A percentile compares a stretch with the other conserved stretches of the same genome.
phyloP scores from a whole-genome alignment of 2,888 invertebrate species.

The Xanthorhoe spadicearia region DNA sequence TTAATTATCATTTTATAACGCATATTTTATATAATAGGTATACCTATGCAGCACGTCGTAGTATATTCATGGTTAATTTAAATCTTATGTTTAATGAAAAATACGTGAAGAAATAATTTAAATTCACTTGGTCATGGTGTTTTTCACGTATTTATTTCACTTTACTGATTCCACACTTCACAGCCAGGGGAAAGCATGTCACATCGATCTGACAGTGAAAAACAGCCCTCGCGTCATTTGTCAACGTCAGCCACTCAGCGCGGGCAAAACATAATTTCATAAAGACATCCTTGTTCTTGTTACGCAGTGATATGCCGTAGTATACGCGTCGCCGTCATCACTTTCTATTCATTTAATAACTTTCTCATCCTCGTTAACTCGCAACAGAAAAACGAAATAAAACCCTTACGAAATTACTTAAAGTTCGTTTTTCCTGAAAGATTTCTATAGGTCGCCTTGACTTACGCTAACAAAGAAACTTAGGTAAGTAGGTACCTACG shows the following conservation, averaged over 20 bases:
- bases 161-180: constrained; percentile 73
- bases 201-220: constrained; percentile 82
- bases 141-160: constrained; percentile 66
- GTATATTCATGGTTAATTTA: too few relatives aligned
- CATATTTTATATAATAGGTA: too few relatives aligned
- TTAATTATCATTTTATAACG: too few relatives aligned
- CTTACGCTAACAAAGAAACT: constrained; percentile 19
- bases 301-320: constrained; percentile 60
- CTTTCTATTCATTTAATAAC: constrained; percentile 59
- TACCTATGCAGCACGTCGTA: too few relatives aligned
- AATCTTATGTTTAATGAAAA: too few relatives aligned
- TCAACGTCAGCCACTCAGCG: constrained; percentile 80
- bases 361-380: constrained; percentile 34
- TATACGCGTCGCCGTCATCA: constrained; percentile 51
- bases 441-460: constrained; percentile 13
- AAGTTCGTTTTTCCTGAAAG: constrained; percentile 5
- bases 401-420: constrained; percentile 11
- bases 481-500: constrained; percentile 1
- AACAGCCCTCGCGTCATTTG: constrained; percentile 79
- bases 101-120: too few relatives aligned
- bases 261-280: constrained; percentile 80
- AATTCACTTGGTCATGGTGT: too few relatives aligned
- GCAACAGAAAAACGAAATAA: constrained; percentile 21
- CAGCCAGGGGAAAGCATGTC: constrained; percentile 75
- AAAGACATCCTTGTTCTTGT: constrained; percentile 81